Percentiles rank a stretch among this genome's conserved stretches.
Conservation (phyloP, 2,797 vertebrate genomes). For the Dallia pectoralis region DNA sequence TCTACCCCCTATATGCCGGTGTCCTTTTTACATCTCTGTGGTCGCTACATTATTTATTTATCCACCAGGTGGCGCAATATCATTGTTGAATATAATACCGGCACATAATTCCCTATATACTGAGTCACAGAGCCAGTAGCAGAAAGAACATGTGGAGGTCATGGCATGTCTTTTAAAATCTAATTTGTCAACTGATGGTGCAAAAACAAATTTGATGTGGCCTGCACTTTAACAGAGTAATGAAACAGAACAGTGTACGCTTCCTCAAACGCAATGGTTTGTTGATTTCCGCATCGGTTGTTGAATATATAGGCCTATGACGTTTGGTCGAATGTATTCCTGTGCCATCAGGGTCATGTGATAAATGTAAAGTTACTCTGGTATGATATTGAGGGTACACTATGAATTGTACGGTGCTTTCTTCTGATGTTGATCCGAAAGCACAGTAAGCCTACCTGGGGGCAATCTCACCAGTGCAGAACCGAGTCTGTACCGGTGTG, state of each 20-base stretch:
- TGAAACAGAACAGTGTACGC: neutral
- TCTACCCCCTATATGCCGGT: neutral
- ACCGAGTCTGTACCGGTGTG: neutral
- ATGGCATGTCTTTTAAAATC: neutral
- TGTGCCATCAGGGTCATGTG: neutral
- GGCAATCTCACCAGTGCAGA: neutral
- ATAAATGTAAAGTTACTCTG: neutral
- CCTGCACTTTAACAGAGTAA: neutral
- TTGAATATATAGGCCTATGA: neutral
- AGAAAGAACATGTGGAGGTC: neutral
- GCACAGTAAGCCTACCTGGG: neutral
- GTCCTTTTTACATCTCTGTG: neutral
- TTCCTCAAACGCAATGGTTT: neutral
- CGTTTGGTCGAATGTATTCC: neutral
- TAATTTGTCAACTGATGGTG: neutral
- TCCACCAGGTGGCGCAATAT: neutral
- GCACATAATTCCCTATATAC: neutral
- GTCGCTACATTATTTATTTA: neutral
- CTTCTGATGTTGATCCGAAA: neutral
- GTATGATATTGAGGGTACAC: neutral
- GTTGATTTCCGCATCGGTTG: neutral
- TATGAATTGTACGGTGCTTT: neutral
- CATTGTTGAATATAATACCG: constrained; percentile 3
- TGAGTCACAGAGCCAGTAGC: neutral
- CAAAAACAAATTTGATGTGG: neutral